Base-by-base conservation (phyloP, 2,113 vertebrate genomes). In the Pseudopodoces humilis region DNA sequence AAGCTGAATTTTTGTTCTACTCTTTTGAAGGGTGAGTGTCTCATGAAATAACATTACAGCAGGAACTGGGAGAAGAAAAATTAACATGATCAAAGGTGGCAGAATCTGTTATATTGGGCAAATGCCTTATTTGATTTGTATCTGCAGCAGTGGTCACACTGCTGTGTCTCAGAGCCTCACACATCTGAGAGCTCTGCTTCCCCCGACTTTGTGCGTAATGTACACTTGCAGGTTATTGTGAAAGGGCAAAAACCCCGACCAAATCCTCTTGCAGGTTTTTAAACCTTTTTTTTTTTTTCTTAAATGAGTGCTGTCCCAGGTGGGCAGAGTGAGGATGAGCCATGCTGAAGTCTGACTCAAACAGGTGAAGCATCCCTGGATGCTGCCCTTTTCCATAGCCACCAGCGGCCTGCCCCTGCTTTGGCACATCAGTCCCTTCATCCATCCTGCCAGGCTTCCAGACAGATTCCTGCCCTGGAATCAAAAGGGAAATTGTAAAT, bases 401-500 rank as follows among this genome's bases (percentile, higher is more conserved):
- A 3, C 35, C 11, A 55, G 65, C 7, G 5, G 30, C 18, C 58
- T 49, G 55, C 5, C 74, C 59, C 43, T 27, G 37, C 89, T 64
- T 44, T 37, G 80, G 31, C 19, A 11, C 35, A 30, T 39, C 65
- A 7, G 9, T 11, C 15, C 75, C 78, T 56, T 46, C 49, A 2
- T 11, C 75, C n/a, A 4, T 30, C 47, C 71, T 58, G 78, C 76
- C n/a, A 15, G 68, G 58, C 67, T 93, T 81, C 72, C 53, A 11
- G 56, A 2, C 1, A 13, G 33, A 68, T 72, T 62, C 82, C 91
- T 92, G 83, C 86, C 70, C 44, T 76, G 88, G 58, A 63, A 95
- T 95, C 91, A 89, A 56, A 88, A 81, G 92, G 76, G 56, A 44
- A 44, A 76, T 88, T 95, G 94, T 78, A 93, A 96, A 95, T 82